Percentiles rank a stretch among this genome's conserved stretches.
Conservation (phyloP, 2,113 vertebrate species). For the Alexandromys fortis region DNA sequence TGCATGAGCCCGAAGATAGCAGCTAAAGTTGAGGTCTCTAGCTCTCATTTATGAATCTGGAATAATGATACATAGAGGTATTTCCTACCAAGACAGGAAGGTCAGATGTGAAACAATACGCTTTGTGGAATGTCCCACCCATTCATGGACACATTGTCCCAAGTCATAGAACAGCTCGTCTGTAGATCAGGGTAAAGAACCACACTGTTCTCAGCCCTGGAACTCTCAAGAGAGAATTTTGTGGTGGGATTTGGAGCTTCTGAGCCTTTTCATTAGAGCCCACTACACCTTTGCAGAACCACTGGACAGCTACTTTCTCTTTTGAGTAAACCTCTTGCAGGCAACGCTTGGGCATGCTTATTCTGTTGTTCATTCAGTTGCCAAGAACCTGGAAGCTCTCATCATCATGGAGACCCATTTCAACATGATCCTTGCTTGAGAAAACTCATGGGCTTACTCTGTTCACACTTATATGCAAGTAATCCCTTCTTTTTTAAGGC, state of each 20-base stretch:
- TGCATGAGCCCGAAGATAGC: slow-evolving; percentile 26
- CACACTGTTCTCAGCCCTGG: no score
- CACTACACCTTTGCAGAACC: background rate
- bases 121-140: background rate
- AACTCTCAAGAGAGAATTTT: background rate
- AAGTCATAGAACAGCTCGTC: background rate
- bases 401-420: no score
- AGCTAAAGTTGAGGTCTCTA: background rate
- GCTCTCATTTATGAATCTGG: slow-evolving; percentile 36
- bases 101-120: background rate
- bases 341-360: background rate
- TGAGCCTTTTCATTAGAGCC: background rate
- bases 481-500: background rate
- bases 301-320: background rate
- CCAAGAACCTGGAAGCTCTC: no score
- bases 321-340: no score
- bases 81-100: background rate
- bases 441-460: background rate
- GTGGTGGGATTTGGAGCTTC: background rate
- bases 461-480: background rate
- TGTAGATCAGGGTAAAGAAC: background rate
- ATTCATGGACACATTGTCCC: background rate
- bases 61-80: background rate
- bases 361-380: background rate
- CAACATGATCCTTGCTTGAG: background rate